These are phyloP conservation scores for Hydractinia echinata DNA, from an alignment of 30 jellyfish, hydroid and myxozoan species.

Conservation along the genomic window DNA sequence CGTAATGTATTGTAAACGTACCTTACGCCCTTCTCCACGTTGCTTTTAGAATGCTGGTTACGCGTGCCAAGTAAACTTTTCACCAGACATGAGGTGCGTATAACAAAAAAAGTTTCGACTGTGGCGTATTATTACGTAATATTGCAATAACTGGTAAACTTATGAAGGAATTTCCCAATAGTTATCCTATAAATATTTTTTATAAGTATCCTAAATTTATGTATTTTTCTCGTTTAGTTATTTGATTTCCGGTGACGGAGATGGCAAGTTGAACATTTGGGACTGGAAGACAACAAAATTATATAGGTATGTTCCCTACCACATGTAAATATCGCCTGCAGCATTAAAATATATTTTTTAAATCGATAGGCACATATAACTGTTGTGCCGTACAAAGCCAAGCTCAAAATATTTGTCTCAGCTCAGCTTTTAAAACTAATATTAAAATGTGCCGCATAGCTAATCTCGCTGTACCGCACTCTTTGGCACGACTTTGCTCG, in stretches of 20 bases:
- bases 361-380: too few species aligned
- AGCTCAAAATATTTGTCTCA: too few species aligned
- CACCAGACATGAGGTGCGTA: slow-evolving; percentile 89
- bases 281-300: slow-evolving; percentile 96
- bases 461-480: too few species aligned
- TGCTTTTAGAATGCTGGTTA: slow-evolving; percentile 84
- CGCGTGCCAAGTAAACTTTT: slow-evolving; percentile 96
- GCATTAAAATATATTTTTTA: too few species aligned
- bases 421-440: too few species aligned
- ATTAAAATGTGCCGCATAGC: too few species aligned
- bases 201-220: background rate
- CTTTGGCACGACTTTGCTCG: too few species aligned
- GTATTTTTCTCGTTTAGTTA: slow-evolving; percentile 36
- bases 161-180: background rate
- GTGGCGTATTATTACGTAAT: background rate
- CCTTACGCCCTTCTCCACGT: background rate
- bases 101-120: background rate
- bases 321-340: too few species aligned
- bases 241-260: slow-evolving; percentile 96
- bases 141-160: background rate
- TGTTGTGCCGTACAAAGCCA: too few species aligned
- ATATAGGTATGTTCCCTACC: slow-evolving; percentile 50
- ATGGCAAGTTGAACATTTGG: slow-evolving; percentile 96
- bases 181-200: background rate
- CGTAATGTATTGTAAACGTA: too few species aligned